These are phyloP conservation scores for Thalpophila matura DNA, from an alignment of 2,888 invertebrate genomes.

Conservation along the genomic window DNA sequence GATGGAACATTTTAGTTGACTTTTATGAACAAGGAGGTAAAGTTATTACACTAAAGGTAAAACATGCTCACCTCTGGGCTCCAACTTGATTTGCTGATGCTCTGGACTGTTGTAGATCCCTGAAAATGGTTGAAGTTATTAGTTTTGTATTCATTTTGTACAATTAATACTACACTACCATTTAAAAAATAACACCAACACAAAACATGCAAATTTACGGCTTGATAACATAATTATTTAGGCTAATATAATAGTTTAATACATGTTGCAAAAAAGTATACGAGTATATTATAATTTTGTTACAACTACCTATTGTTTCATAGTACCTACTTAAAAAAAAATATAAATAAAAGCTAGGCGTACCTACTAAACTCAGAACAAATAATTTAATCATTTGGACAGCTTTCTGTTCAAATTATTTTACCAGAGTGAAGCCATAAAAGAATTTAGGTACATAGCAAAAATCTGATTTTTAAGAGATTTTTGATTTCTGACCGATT, in stretches of 20 bases:
- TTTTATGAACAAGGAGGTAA: neutral
- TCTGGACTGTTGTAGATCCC: slow-evolving; percentile 70
- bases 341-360: too few species aligned
- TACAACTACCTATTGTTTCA: neutral
- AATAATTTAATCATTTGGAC: too few species aligned
- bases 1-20: too few species aligned
- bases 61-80: slow-evolving; percentile 78
- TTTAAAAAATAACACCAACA: slow-evolving; percentile 31
- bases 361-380: too few species aligned
- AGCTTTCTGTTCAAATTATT: too few species aligned
- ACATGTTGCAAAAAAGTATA: too few species aligned
- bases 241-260: neutral
- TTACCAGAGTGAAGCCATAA: too few species aligned
- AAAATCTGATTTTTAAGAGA: too few species aligned
- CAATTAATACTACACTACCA: neutral
- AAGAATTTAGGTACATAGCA: too few species aligned
- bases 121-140: slow-evolving; percentile 53
- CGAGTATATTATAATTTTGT: too few species aligned
- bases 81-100: slow-evolving; percentile 76
- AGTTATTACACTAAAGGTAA: neutral
- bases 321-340: too few species aligned
- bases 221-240: neutral
- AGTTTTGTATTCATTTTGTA: neutral
- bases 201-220: slow-evolving; percentile 38
- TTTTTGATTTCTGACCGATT: too few species aligned